A percentile compares a stretch with the other conserved stretches of the same genome.
These are phyloP conservation scores for Psylliodes chrysocephalus DNA, from an alignment of 2,888 invertebrate species.

Conservation along the genomic window DNA sequence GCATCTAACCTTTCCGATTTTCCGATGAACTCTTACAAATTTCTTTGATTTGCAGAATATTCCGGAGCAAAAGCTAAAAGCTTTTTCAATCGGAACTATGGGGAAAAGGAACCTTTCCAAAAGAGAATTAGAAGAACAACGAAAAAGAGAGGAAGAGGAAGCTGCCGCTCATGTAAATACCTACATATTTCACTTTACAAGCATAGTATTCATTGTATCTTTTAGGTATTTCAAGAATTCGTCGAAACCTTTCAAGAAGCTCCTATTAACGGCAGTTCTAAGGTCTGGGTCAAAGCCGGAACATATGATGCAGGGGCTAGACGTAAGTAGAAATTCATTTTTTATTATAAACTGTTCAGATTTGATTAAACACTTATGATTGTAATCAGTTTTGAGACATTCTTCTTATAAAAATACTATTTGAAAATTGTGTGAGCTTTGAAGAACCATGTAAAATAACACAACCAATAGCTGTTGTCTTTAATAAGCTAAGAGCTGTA, in stretches of 20 bases:
- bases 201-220: constrained; percentile 1
- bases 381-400: no score
- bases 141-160: constrained; percentile 88
- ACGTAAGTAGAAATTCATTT: constrained; percentile 72
- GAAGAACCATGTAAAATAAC: no score
- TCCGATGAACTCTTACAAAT: neutral
- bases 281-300: constrained; percentile 98
- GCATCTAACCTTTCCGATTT: neutral
- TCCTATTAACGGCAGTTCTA: constrained; percentile 75
- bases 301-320: constrained; percentile 95
- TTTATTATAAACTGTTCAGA: no score
- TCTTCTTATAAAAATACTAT: no score
- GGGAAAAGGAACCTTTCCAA: constrained; percentile 81
- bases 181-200: neutral
- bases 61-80: constrained; percentile 78
- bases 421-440: no score
- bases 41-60: constrained; percentile 51
- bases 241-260: constrained; percentile 96
- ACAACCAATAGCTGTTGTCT: no score
- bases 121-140: constrained; percentile 84
- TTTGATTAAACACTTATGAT: no score
- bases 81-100: constrained; percentile 80
- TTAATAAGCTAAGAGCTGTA: no score
- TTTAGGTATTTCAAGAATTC: constrained; percentile 93
- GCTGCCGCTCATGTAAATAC: constrained; percentile 86